phyloP scores from a whole-genome alignment of 1,140 invertebrate genomes.

The Drosophila orena region DNA sequence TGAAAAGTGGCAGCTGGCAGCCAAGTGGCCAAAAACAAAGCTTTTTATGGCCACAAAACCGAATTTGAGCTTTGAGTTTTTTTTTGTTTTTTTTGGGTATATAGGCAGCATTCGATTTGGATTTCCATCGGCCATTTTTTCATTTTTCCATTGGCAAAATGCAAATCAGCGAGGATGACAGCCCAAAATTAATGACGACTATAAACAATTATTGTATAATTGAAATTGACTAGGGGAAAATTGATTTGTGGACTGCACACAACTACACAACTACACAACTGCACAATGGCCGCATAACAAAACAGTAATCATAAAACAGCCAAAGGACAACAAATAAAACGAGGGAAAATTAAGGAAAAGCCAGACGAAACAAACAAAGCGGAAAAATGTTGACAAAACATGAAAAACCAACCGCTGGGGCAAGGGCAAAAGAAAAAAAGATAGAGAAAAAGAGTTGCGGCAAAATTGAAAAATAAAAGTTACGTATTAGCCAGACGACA shows the following conservation, averaged over 20 bases:
- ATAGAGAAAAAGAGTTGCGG: constrained; percentile 41
- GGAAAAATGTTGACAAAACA: constrained; percentile 63
- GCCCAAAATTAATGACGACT: constrained; percentile 45
- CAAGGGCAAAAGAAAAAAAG: constrained; percentile 6
- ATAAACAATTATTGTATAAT: constrained; percentile 64
- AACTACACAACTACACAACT: constrained; percentile 25
- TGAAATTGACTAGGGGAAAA: constrained; percentile 30
- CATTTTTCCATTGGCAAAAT: constrained; percentile 32
- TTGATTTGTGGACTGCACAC: constrained; percentile 44
- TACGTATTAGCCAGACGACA: constrained; percentile 63
- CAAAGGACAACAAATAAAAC: constrained; percentile 11
- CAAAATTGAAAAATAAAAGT: constrained; percentile 84
- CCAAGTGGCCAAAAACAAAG: constrained; percentile 60
- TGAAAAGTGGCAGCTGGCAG: constrained; percentile 62
- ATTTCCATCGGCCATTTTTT: constrained; percentile 30
- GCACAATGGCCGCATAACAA: constrained; percentile 29
- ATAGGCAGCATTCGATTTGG: constrained; percentile 12
- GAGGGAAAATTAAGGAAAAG: constrained; percentile 17
- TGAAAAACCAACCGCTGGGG: constrained; percentile 18
- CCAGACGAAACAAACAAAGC: constrained; percentile 52
- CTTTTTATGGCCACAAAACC: constrained; percentile 73
- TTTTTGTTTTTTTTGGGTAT: background rate
- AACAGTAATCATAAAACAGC: constrained; percentile 25
- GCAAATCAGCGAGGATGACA: constrained; percentile 41
- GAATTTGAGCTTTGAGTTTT: constrained; percentile 39